Base-by-base conservation (phyloP, 1,140 invertebrate genomes). In the Musca vetustissima region DNA sequence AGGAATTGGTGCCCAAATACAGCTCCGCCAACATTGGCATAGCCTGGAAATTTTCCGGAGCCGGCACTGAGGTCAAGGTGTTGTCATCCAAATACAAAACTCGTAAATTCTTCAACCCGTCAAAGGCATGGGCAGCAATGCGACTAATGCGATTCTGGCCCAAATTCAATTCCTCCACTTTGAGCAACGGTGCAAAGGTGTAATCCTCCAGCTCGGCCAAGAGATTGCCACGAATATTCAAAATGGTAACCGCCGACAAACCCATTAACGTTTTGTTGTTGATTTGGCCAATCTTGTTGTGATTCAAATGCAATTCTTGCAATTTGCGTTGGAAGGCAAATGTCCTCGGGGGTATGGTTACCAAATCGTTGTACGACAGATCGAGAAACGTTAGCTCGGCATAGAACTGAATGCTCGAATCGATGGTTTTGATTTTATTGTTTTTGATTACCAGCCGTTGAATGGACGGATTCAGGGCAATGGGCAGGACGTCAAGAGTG, bases 401-500 rank as follows among this genome's bases (percentile, higher is more conserved):
- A 80, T 96, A 96, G 82, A 96, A 95, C 73, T 91, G 90, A 78
- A 96, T 93, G 2, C 92, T 92, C 11, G 90, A 89, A 79, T 94
- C 92, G 50, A 96, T 91, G 19, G 89, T 92, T 80, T 93, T 93
- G 74, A 96, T 94, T 73, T 89, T 89, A 80, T 95, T 96, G 76
- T 92, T 92, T 73, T 90, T 89, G 32, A 96, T 88, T 55, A 92
- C 89, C 67, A 95, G 87, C 21, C 92, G 86, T 79, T 93, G 91
- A 66, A 96, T 92, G 72, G 90, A 91, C 2, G 95, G 95, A 83
- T 96, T 97, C 50, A 97, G 85, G 1, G 94, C 92, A 72, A 96
- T 96, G 43, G 94, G 95, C 52, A 96, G 89, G n/a, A 95, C 92
- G 83, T 95, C 93, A 49, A 96, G 84, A 69, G 91, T 92, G 72